phyloP scores from a whole-genome alignment of 1,140 invertebrate species.

The Armadillidium nasatum region DNA sequence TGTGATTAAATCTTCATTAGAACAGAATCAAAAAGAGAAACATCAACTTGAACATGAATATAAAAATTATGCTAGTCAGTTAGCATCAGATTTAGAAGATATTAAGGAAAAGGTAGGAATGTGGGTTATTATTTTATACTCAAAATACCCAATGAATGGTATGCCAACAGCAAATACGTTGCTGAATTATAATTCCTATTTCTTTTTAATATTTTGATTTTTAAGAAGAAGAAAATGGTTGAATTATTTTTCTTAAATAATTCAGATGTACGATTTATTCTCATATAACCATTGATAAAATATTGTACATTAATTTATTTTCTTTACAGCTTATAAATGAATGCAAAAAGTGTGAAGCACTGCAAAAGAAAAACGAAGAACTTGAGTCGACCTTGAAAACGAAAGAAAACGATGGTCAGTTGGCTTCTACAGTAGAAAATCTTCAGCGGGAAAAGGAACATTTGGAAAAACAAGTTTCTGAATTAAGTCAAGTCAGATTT shows the following conservation, averaged over 20 bases:
- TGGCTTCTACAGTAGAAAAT: not conserved
- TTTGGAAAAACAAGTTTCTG: not conserved
- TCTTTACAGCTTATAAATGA: not conserved
- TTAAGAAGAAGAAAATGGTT: no score
- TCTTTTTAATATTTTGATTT: no score
- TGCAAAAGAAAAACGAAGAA: not conserved
- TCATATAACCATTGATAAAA: no score
- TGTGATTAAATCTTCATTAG: not conserved
- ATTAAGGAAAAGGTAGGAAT: not conserved
- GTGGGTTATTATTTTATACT: no score
- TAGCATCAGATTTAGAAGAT: not conserved
- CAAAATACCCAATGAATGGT: no score
- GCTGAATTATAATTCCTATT: no score
- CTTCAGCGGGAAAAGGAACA: not conserved
- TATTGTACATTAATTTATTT: not conserved
- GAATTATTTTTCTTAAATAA: no score
- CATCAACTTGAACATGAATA: not conserved
- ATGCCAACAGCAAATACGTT: no score
- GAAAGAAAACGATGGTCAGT: not conserved
- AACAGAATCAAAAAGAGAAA: not conserved
- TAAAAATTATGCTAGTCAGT: not conserved
- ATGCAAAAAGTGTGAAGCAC: not conserved
- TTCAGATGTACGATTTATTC: no score
- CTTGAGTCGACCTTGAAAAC: not conserved
- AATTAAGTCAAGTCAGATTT: not conserved